Base-by-base conservation (phyloP, 1,140 invertebrate genomes). In the Aphelenchoides fujianensis region DNA sequence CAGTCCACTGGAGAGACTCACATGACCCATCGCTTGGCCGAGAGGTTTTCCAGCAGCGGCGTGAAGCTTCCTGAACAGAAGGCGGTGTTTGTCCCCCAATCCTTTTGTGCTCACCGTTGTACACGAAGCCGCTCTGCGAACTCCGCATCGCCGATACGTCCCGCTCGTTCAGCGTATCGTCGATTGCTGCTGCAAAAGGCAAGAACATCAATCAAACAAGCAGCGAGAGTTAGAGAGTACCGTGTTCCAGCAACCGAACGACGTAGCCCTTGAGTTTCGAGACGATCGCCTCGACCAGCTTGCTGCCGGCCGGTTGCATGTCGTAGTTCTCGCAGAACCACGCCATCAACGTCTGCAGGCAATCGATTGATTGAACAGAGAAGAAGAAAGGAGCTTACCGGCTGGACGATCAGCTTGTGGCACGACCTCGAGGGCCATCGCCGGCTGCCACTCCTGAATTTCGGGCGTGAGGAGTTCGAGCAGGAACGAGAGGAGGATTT, bases 391-490 rank as follows among this genome's bases (percentile, higher is more conserved):
- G n/a, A n/a, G n/a, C n/a, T n/a, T n/a, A n/a, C 89, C 16, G 93
- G 91, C 80, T 96, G 91, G 55, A 92, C 90, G 3, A 91, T 91
- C 86, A 98, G 91, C 86, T 94, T 95, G 84, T 97, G 93, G 27
- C n/a, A 98, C 87, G 1, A 97, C 94, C 88, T 98, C 95, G 9
- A 98, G 85, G 0, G 95, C 94, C 53, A 97, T 85, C 16, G 93
- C 92, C 66, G 95, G 87, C 84, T 98, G 95, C 95, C 96, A 98
- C 53, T 90, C 88, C 30, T 93, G 92, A 86, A 96, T 95, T 79
- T 98, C 95, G 9, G 92, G 91, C 86, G 97, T 94, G 82, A 98
- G 85, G 87, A 98, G 97, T 85, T 97, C 97, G 2, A 98, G 92
- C 37, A 98, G 91, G 35, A 98, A 86, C 0, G 94, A 96, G 53